phyloP scores from a whole-genome alignment of 2,888 invertebrate genomes.

The Sabatieria punctata region DNA sequence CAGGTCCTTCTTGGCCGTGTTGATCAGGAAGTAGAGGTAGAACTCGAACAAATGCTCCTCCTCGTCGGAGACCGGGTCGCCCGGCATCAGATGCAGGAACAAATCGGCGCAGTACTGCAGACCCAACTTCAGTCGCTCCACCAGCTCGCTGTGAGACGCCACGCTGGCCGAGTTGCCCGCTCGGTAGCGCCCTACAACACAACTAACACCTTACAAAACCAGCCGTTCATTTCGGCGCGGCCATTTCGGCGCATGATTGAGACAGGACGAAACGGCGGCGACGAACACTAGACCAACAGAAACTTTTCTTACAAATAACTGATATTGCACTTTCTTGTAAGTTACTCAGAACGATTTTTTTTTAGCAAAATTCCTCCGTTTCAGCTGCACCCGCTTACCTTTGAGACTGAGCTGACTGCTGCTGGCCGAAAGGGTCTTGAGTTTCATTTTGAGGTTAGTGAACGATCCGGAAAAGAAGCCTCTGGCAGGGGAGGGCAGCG shows the following conservation, averaged over 20 bases:
- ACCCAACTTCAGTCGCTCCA: slow-evolving; percentile 10
- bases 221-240: no score
- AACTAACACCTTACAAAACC: no score
- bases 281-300: no score
- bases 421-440: background rate
- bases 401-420: no score
- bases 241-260: no score
- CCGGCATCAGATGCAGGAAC: slow-evolving; percentile 2
- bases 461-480: background rate
- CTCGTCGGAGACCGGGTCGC: background rate
- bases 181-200: no score
- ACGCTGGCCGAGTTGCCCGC: background rate
- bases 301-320: no score
- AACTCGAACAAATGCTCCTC: slow-evolving; percentile 10
- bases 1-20: background rate
- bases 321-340: no score
- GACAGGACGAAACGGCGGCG: no score
- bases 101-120: slow-evolving; percentile 10
- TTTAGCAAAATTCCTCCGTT: no score
- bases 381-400: no score
- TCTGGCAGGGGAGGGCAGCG: background rate
- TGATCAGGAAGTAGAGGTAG: slow-evolving; percentile 7
- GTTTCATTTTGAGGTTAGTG: background rate
- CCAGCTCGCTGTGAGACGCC: slow-evolving; percentile 8
- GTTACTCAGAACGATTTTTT: no score